Conservation (phyloP, 2,888 invertebrate genomes). For the Chrysolina americana region DNA sequence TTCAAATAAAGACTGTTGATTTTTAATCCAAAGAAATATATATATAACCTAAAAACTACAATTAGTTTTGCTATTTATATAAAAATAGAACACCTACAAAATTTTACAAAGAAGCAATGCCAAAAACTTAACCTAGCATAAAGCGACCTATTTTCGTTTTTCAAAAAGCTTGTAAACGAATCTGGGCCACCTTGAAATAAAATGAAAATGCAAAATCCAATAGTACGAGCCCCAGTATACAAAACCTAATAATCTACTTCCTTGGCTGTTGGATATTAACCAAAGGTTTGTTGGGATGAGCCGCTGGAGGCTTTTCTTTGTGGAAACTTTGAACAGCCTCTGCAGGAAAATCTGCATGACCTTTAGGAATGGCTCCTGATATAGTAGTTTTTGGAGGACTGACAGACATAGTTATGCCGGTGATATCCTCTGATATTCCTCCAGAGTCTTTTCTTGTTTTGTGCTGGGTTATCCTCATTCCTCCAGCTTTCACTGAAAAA, state of each 20-base stretch:
- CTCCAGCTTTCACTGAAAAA: slow-evolving; percentile 87
- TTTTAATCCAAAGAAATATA: too few relatives aligned
- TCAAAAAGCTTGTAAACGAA: background rate
- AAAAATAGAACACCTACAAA: background rate
- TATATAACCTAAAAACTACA: too few relatives aligned
- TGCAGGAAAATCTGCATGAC: slow-evolving; percentile 90
- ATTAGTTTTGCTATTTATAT: too few relatives aligned
- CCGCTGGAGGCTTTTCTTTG: slow-evolving; percentile 83
- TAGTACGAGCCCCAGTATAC: slow-evolving; percentile 7
- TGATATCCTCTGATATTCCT: slow-evolving; percentile 78
- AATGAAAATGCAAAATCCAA: slow-evolving; percentile 13
- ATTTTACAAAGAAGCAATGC: background rate
- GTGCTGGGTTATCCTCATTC: slow-evolving; percentile 93
- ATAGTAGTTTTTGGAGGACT: slow-evolving; percentile 87
- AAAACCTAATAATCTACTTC: slow-evolving; percentile 73
- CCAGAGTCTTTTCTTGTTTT: slow-evolving; percentile 80
- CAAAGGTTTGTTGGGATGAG: slow-evolving; percentile 76
- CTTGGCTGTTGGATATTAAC: slow-evolving; percentile 89
- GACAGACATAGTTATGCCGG: slow-evolving; percentile 80
- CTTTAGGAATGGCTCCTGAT: slow-evolving; percentile 85
- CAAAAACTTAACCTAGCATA: background rate
- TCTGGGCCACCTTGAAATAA: background rate
- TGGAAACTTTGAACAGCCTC: slow-evolving; percentile 89
- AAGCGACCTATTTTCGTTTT: background rate
- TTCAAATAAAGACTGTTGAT: too few relatives aligned